Conservation (phyloP, 1,140 invertebrate genomes). For the Hycleus phaleratus region DNA sequence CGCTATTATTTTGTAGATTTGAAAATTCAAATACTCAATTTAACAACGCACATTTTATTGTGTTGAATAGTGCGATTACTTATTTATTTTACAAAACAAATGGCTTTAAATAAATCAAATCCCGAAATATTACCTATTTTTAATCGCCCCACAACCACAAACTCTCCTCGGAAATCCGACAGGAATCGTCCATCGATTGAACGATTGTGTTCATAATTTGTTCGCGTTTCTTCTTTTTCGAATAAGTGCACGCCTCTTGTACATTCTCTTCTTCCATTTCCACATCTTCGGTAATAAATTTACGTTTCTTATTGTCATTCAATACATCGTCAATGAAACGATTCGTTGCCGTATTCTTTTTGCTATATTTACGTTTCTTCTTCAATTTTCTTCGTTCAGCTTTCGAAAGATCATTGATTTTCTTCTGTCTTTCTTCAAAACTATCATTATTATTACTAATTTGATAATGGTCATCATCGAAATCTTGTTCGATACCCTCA, state of each 20-base stretch:
- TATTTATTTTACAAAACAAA: no score
- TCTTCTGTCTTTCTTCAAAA: constrained; percentile 29
- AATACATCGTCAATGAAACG: constrained; percentile 23
- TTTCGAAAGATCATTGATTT: constrained; percentile 31
- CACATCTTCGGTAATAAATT: constrained; percentile 17
- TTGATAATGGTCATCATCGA: constrained; percentile 27
- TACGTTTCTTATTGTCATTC: constrained; percentile 19
- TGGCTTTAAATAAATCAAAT: no score
- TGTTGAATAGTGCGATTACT: no score
- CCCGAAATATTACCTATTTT: no score
- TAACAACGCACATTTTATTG: no score
- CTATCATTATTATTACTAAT: constrained; percentile 26
- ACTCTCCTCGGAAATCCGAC: constrained; percentile 30
- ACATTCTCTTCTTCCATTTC: constrained; percentile 21
- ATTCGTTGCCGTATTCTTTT: constrained; percentile 15
- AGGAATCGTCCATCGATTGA: constrained; percentile 28
- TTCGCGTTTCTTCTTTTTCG: constrained; percentile 25
- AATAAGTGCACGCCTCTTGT: constrained; percentile 10
- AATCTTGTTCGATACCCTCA: constrained; percentile 34
- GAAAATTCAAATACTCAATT: no score
- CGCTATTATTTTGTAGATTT: no score
- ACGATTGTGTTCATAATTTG: constrained; percentile 28
- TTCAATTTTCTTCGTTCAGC: constrained; percentile 32
- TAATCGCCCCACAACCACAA: neutral
- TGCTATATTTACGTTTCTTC: constrained; percentile 31